Base-by-base conservation (phyloP, 2,113 vertebrate genomes). In the Muntiacus muntjak region DNA sequence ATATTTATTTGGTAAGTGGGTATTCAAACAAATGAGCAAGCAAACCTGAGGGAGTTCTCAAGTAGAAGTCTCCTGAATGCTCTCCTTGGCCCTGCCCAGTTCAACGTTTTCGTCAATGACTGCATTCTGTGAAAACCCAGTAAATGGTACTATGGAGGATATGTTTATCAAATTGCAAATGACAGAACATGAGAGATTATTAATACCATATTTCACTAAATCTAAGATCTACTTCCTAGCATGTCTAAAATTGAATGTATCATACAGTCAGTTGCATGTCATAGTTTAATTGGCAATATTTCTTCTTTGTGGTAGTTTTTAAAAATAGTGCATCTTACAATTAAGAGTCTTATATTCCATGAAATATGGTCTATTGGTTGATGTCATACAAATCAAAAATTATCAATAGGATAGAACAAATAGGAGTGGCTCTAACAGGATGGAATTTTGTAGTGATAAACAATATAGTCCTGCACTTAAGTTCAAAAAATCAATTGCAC, bases 401-500 rank as follows among this genome's bases (percentile, higher is more conserved):
- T n/a, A 83, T 84, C 82, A 54, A 16, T 45, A 62, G n/a, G 57
- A 71, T 33, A 64, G 79, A 91, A 87, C 21, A 89, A 84, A 95
- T 19, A 50, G 43, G 36, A 90, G 45, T 30, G 92, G 81, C 60
- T 78, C 95, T 87, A 95, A 85, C 79, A 71, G 94, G 93, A 96
- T 62, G 84, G 95, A 62, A 97, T 94, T 90, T 40, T 86, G 45
- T 71, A 47, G 89, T 84, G 93, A 97, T 94, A 93, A 98, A 96
- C 94, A 94, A 60, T 11, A 45, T 1, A 62, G 91, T 28, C 88
- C 52, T 89, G 96, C 96, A 94, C 93, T 97, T 97, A 94, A 87
- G 88, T 97, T 94, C n/a, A 86, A 97, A 97, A 97, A 97, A 97
- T 97, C 98, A 97, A 95, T 97, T 40, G 60, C 67, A 58, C 85